These are phyloP conservation scores for Parochlus steinenii DNA, from an alignment of 2,888 invertebrate genomes.

Conservation along the genomic window DNA sequence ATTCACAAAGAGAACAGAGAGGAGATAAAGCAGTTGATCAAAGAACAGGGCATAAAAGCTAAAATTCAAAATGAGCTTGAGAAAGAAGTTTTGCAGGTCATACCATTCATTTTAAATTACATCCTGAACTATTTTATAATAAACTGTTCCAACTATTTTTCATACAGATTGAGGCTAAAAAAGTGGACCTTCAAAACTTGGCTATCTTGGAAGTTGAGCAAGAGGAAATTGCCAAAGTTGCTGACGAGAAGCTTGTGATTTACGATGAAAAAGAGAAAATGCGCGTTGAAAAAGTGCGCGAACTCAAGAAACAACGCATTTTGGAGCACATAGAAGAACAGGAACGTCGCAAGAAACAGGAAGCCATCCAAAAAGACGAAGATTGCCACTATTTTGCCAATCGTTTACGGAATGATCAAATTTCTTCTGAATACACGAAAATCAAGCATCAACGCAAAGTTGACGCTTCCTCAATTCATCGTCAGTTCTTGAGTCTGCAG, in stretches of 20 bases:
- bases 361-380: slow-evolving; percentile 17
- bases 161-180: slow-evolving; percentile 17
- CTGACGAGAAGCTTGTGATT: slow-evolving; percentile 31
- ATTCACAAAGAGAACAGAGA: slow-evolving; percentile 32
- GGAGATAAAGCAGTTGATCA: slow-evolving; percentile 28
- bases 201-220: too few species aligned
- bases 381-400: slow-evolving; percentile 19
- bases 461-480: too few species aligned
- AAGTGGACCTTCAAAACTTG: slow-evolving; percentile 24
- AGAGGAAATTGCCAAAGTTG: slow-evolving; percentile 33
- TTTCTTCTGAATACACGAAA: slow-evolving; percentile 19
- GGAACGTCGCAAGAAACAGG: slow-evolving; percentile 18
- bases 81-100: too few species aligned
- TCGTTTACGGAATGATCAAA: slow-evolving; percentile 22
- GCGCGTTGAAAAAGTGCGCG: slow-evolving; percentile 20
- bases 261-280: slow-evolving; percentile 25
- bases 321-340: slow-evolving; percentile 21
- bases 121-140: too few species aligned
- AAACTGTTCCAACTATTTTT: too few species aligned
- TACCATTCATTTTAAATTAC: slow-evolving; percentile 1
- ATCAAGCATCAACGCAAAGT: too few species aligned
- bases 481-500: too few species aligned
- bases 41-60: slow-evolving; percentile 25
- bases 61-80: too few species aligned
- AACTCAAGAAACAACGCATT: slow-evolving; percentile 21